Conservation (phyloP, 1,140 invertebrate genomes). For the Plodia interpunctella region DNA sequence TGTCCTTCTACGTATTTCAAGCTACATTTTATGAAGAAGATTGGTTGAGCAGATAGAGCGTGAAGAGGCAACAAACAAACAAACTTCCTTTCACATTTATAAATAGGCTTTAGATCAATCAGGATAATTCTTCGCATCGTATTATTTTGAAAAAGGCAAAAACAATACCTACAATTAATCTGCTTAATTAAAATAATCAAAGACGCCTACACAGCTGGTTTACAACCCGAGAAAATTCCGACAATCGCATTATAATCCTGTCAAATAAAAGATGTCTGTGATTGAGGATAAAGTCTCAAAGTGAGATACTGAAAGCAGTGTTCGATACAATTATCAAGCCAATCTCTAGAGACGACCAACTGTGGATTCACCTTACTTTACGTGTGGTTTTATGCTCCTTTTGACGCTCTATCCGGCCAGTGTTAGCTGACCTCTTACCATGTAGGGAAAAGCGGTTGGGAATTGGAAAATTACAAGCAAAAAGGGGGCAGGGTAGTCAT, state of each 20-base stretch:
- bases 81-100: no score
- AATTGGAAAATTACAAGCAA: not conserved
- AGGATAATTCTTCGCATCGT: no score
- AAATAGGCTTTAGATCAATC: no score
- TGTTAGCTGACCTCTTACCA: not conserved
- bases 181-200: not conserved
- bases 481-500: conserved; percentile 2
- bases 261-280: not conserved
- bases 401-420: conserved; percentile 2
- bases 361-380: conserved; percentile 12
- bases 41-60: no score
- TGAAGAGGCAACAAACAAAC: no score
- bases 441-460: not conserved
- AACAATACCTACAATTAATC: not conserved
- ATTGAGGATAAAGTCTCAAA: not conserved
- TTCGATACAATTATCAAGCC: conserved; percentile 10
- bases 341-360: conserved; percentile 4
- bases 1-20: no score
- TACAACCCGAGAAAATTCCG: not conserved
- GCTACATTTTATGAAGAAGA: no score
- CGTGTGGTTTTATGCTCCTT: conserved; percentile 8
- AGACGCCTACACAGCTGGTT: not conserved
- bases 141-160: no score
- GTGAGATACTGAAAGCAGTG: not conserved
- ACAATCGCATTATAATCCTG: not conserved